Base-by-base conservation (phyloP, 2,797 vertebrate species). In the Parauchenoglanis punctatus region DNA sequence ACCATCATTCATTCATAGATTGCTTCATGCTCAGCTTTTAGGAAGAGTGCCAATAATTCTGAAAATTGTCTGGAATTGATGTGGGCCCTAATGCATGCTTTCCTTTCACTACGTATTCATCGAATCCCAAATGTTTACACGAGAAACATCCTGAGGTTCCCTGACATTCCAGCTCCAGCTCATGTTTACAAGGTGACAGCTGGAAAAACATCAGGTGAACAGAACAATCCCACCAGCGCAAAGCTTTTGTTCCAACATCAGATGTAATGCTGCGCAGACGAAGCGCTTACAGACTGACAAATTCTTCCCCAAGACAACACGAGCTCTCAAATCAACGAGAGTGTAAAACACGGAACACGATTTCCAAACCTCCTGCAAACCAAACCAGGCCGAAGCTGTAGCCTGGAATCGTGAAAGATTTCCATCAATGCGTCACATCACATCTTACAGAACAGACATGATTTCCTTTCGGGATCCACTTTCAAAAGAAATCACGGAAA, bases 161-260 rank as follows among this genome's bases (percentile, higher is more conserved):
- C 73, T 80, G 81, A 76, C 84, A 86, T 86, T 35, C n/a, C 65
- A 88, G 61, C 77, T 65, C 58, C 81, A 28, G 58, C 81, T 82
- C 90, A 90, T 89, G 91, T 93, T 82, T 82, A 82, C 90, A 90
- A 86, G 85, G 90, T 85, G 63, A 80, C 81, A 91, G 90, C 89
- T 89, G 81, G 52, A 90, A 92, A 92, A 93, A 93, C 91, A 90
- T 89, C 85, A 93, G 89, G 88, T 91, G 84, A 83, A 91, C 92
- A 92, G 89, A 87, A 87, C 84, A 85, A 83, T 86, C 61, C 87
- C 87, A 88, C 85, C 81, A 88, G 88, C 87, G 84, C 84, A 82
- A 89, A 92, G 91, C 91, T 88, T 87, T 88, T 93, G 93, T 93
- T 94, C 89, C 90, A 85, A 92, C 91, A 93, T 91, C 89, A 90